Percentiles rank a stretch among this genome's conserved stretches.
These are phyloP conservation scores for Cotesia vestalis DNA, from an alignment of 1,140 invertebrate species.

Conservation along the genomic window DNA sequence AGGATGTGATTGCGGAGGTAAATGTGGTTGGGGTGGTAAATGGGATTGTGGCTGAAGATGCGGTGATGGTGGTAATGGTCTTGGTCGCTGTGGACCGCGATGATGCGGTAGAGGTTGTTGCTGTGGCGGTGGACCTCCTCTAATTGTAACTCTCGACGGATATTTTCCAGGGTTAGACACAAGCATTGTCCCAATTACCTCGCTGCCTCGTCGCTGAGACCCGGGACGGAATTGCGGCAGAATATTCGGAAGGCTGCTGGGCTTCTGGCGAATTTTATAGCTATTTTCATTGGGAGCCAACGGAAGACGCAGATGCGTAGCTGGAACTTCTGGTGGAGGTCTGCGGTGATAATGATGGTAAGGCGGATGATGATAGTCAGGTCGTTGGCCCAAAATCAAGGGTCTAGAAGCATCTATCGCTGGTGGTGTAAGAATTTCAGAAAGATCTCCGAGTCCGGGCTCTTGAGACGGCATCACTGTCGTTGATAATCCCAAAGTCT, in stretches of 20 bases:
- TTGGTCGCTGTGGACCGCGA: not conserved
- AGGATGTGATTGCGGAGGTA: slow-evolving; percentile 20
- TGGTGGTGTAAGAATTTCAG: slow-evolving; percentile 59
- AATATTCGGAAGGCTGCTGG: slow-evolving; percentile 72
- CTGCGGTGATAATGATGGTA: slow-evolving; percentile 37
- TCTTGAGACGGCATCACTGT: slow-evolving; percentile 14
- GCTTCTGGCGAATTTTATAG: slow-evolving; percentile 57
- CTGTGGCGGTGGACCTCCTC: not conserved
- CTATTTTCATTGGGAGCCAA: slow-evolving; percentile 52
- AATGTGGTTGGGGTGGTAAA: slow-evolving; percentile 26
- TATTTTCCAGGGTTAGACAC: slow-evolving; percentile 52
- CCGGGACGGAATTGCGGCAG: slow-evolving; percentile 77
- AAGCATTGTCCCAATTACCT: slow-evolving; percentile 59
- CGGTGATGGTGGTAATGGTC: slow-evolving; percentile 20
- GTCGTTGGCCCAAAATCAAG: slow-evolving; percentile 49
- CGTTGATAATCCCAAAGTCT: slow-evolving; percentile 28
- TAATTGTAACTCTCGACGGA: slow-evolving; percentile 13
- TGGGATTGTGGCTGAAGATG: slow-evolving; percentile 5
- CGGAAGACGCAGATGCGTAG: slow-evolving; percentile 42
- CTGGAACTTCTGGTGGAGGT: slow-evolving; percentile 19
- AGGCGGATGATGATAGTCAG: slow-evolving; percentile 51
- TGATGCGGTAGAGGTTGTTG: slow-evolving; percentile 28
- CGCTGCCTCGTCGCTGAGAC: slow-evolving; percentile 65
- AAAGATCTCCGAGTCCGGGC: slow-evolving; percentile 46
- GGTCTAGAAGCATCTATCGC: slow-evolving; percentile 47